Percentiles rank a stretch among this genome's conserved stretches.
Conservation (phyloP, 1,140 invertebrate species). For the Trigoniulus corallinus region DNA sequence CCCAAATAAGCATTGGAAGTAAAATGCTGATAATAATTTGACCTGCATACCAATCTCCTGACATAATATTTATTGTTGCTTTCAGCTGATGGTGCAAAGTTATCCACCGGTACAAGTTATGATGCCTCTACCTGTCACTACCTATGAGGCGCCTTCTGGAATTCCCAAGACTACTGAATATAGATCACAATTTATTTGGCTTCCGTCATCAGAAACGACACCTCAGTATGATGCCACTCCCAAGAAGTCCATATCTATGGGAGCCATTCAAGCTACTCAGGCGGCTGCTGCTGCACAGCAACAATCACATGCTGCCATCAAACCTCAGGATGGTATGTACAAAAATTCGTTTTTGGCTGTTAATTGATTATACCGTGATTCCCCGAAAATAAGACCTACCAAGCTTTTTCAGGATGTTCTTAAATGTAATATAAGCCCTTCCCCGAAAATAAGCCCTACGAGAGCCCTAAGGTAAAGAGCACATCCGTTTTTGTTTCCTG, state of each 20-base stretch:
- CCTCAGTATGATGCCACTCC: constrained; percentile 11
- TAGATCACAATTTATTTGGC: constrained; percentile 73
- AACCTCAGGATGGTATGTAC: too few relatives aligned
- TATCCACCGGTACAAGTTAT: constrained; percentile 2
- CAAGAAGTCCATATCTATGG: constrained; percentile 69
- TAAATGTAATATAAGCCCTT: too few relatives aligned
- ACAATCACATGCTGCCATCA: too few relatives aligned
- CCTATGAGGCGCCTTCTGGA: background rate
- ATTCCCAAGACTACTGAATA: constrained; percentile 64
- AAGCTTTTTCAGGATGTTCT: too few relatives aligned
- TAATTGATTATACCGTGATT: too few relatives aligned
- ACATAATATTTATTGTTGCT: background rate
- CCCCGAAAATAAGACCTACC: too few relatives aligned
- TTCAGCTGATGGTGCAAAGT: constrained; percentile 6
- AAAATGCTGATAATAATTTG: too few relatives aligned
- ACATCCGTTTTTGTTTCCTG: too few relatives aligned
- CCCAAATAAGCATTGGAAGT: too few relatives aligned
- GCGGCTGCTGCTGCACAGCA: background rate
- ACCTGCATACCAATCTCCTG: background rate
- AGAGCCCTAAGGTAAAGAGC: too few relatives aligned
- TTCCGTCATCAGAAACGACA: constrained; percentile 29
- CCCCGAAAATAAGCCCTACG: too few relatives aligned
- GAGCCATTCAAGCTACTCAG: constrained; percentile 37
- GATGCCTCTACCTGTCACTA: background rate
- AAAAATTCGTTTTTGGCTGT: too few relatives aligned